Base-by-base conservation (phyloP, 2,888 invertebrate species). In the Perdita meconis region DNA sequence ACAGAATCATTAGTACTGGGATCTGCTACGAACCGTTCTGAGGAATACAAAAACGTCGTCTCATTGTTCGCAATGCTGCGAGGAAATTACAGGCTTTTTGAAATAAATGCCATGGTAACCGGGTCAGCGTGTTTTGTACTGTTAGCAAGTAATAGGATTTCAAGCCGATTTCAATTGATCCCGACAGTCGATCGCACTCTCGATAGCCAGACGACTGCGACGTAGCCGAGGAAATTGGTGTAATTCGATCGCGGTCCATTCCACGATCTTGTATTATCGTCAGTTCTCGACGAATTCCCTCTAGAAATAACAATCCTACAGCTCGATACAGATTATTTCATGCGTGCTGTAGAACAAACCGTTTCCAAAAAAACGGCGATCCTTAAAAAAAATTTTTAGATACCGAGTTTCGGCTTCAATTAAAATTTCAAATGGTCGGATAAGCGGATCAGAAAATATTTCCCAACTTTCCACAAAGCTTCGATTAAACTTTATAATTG, bases 191-290 rank as follows among this genome's bases (percentile, higher is more conserved):
- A 81, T 79, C 69, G 71, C 79, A 69, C 61, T 79, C 42, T 50
- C 42, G 74, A 74, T 75, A 78, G 71, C 74, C 73, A 70, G 69
- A 63, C 50, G 57, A 36, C 51, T 66, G 66, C 22, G n/a, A 34
- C 55, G 57, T 38, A 44, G 40, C 26, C 78, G 75, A 78, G 84
- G 84, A 85, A 82, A 85, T 86, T 81, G 84, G 67, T 80, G 80
- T 80, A 81, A 83, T 78, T 79, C 80, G 73, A 57, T 56, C 78
- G 74, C 22, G 68, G 67, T 71, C 63, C 76, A 68, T 82, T 79
- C 72, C 61, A 64, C 65, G 74, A 65, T 53, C 69, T 42, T 60
- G 73, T 69, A 61, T 76, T 79, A 79, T 81, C 73, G 75, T 73
- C 67, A 56, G 76, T 73, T 81, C 79, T 79, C 81, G 68, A 50